Percentiles rank a stretch among this genome's conserved stretches.
These are phyloP conservation scores for Drosophila elegans DNA, from an alignment of 1,140 invertebrate species.

Conservation along the genomic window DNA sequence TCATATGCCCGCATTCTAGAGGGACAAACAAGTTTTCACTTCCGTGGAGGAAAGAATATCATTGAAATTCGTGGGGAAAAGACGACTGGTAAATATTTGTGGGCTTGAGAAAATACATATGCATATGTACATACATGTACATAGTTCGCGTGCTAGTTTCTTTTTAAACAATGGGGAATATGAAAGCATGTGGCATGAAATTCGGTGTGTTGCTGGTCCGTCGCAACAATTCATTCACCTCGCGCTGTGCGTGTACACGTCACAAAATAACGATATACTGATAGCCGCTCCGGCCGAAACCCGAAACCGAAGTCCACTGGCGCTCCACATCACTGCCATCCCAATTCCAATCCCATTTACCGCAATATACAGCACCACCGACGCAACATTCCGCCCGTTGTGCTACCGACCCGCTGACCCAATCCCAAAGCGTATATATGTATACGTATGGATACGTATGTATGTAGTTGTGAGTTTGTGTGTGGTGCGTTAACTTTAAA, in stretches of 20 bases:
- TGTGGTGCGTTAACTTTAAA: conserved; percentile 48
- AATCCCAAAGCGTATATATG: conserved; percentile 45
- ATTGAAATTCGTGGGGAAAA: conserved; percentile 16
- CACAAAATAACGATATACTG: conserved; percentile 51
- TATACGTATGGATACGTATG: not conserved
- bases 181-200: not conserved
- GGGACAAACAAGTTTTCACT: conserved; percentile 25
- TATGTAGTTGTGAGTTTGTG: conserved; percentile 19
- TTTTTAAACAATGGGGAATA: not conserved
- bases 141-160: conserved; percentile 9
- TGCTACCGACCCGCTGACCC: conserved; percentile 76
- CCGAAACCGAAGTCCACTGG: conserved; percentile 54
- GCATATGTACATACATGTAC: too few species aligned
- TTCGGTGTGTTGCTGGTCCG: conserved; percentile 14
- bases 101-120: conserved; percentile 14
- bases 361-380: conserved; percentile 37
- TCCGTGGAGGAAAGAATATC: conserved; percentile 23
- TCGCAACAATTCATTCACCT: conserved; percentile 68
- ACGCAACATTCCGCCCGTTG: conserved; percentile 73
- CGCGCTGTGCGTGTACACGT: conserved; percentile 60
- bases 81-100: conserved; percentile 29
- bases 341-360: conserved; percentile 31
- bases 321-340: conserved; percentile 7
- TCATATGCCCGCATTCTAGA: conserved; percentile 10
- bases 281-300: conserved; percentile 41